These are phyloP conservation scores for Plodia interpunctella DNA, from an alignment of 1,140 invertebrate species.

Conservation along the genomic window DNA sequence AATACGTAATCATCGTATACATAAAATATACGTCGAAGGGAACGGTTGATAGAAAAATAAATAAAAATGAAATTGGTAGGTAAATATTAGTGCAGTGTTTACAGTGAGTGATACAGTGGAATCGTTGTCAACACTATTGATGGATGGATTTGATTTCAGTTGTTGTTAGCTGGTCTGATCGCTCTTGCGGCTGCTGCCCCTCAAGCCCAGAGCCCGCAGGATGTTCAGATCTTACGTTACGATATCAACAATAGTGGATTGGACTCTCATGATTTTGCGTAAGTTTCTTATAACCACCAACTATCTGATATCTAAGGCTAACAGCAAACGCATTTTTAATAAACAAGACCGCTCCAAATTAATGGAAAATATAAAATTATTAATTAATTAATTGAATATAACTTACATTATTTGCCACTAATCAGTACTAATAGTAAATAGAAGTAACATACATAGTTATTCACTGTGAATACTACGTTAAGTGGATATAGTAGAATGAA, in stretches of 20 bases:
- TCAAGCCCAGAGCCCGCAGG: slow-evolving; percentile 45
- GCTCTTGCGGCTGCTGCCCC: slow-evolving; percentile 51
- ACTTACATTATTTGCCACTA: too few relatives aligned
- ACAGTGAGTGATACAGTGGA: slow-evolving; percentile 10
- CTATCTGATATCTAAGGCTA: too few relatives aligned
- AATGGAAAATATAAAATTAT: too few relatives aligned
- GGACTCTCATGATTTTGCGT: slow-evolving; percentile 67
- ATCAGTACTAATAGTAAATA: too few relatives aligned
- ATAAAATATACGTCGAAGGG: slow-evolving; percentile 45
- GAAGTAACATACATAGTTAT: too few relatives aligned
- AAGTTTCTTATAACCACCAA: slow-evolving; percentile 24
- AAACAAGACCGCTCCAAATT: too few relatives aligned
- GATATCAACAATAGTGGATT: slow-evolving; percentile 58
- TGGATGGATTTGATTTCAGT: slow-evolving; percentile 46
- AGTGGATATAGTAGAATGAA: too few relatives aligned
- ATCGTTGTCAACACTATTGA: neutral
- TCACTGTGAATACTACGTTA: too few relatives aligned
- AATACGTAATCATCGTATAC: slow-evolving; percentile 61
- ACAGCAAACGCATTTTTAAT: too few relatives aligned
- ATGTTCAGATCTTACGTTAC: slow-evolving; percentile 72
- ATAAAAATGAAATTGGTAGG: slow-evolving; percentile 67
- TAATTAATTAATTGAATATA: too few relatives aligned
- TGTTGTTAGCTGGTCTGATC: slow-evolving; percentile 43
- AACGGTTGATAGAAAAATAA: slow-evolving; percentile 37
- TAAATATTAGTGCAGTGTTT: slow-evolving; percentile 28